phyloP scores from a whole-genome alignment of 2,888 invertebrate species.

The Disparrhopalites patrizii region DNA sequence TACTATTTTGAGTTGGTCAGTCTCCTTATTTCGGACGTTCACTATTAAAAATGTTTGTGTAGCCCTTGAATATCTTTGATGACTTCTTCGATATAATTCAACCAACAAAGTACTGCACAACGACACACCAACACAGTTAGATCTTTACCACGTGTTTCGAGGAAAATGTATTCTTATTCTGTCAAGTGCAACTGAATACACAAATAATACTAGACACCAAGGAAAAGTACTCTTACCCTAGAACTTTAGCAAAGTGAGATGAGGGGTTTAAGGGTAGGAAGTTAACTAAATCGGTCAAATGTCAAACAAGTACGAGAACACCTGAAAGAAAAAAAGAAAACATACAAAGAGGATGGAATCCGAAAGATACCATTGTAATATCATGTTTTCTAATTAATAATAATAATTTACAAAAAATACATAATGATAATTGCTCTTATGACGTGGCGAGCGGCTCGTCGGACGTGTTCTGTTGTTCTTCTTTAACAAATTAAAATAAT shows the following conservation, averaged over 20 bases:
- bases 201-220: conserved; percentile 1
- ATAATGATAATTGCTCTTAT: conserved; percentile 18
- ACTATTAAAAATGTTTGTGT: conserved; percentile 12
- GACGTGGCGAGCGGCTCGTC: conserved; percentile 23
- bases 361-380: conserved; percentile 14
- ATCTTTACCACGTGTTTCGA: conserved; percentile 1
- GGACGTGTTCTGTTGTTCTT: conserved; percentile 35
- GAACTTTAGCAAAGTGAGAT: not conserved
- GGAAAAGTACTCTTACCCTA: conserved; percentile 9
- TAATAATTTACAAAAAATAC: conserved; percentile 14
- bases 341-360: too few species aligned
- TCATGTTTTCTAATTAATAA: conserved; percentile 23
- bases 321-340: conserved; percentile 1
- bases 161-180: conserved; percentile 7
- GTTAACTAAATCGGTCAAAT: not conserved
- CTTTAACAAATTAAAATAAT: conserved; percentile 38
- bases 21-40: not conserved
- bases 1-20: conserved; percentile 17
- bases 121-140: not conserved
- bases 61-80: conserved; percentile 1
- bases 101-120: not conserved
- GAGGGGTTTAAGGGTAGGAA: not conserved
- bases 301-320: not conserved
- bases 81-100: conserved; percentile 2
- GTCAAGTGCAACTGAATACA: conserved; percentile 1